Conservation (phyloP, 2,888 invertebrate species). For the Bellardia pandia region DNA sequence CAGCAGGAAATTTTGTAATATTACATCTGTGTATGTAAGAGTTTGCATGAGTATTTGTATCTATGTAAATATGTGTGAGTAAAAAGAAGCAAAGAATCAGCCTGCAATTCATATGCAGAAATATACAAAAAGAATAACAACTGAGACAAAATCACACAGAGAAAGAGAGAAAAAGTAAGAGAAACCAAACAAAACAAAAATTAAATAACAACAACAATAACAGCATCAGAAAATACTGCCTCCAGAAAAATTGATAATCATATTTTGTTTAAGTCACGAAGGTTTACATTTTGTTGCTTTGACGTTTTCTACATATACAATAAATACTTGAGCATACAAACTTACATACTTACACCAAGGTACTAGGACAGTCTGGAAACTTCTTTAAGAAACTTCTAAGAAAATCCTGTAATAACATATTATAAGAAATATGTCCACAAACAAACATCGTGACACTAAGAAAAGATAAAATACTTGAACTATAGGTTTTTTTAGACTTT, state of each 20-base stretch:
- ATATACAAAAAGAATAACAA: slow-evolving; percentile 41
- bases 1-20: slow-evolving; percentile 43
- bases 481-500: no score
- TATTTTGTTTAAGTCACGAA: slow-evolving; percentile 77
- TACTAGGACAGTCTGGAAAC: neutral
- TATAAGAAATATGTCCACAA: no score
- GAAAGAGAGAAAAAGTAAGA: slow-evolving; percentile 16
- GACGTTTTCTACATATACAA: slow-evolving; percentile 72
- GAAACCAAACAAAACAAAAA: slow-evolving; percentile 52
- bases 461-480: no score
- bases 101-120: slow-evolving; percentile 74
- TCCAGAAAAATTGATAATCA: slow-evolving; percentile 75
- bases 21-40: slow-evolving; percentile 23
- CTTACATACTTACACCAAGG: neutral
- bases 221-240: slow-evolving; percentile 59
- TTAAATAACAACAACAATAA: slow-evolving; percentile 21
- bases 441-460: no score
- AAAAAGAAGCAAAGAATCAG: slow-evolving; percentile 60
- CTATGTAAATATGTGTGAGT: slow-evolving; percentile 15
- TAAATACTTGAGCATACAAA: slow-evolving; percentile 16
- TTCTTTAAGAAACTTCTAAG: no score
- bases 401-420: no score
- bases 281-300: slow-evolving; percentile 75
- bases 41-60: neutral
- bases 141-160: neutral